These are phyloP conservation scores for Rutpela maculata DNA, from an alignment of 2,888 invertebrate species.

Conservation along the genomic window DNA sequence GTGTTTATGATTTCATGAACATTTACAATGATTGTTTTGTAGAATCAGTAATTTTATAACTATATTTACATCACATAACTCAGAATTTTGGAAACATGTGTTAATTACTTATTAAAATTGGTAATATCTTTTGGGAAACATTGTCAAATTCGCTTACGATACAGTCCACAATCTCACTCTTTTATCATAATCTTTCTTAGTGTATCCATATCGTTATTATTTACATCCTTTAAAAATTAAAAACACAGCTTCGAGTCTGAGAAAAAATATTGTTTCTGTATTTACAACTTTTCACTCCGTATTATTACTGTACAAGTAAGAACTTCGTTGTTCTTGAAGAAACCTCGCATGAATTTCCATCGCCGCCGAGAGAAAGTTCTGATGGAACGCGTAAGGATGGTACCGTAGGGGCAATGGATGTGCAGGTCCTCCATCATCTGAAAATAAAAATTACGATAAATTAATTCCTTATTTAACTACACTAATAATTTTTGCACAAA, in stretches of 20 bases:
- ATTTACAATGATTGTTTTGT: constrained; percentile 50
- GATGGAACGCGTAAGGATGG: constrained; percentile 56
- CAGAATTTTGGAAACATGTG: constrained; percentile 25
- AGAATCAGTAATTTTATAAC: constrained; percentile 34
- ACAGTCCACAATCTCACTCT: background rate
- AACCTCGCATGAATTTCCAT: constrained; percentile 61
- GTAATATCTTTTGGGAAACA: background rate
- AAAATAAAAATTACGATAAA: constrained; percentile 29
- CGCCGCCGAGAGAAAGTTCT: constrained; percentile 58
- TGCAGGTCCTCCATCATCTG: constrained; percentile 51
- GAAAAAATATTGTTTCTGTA: constrained; percentile 26
- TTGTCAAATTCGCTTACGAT: constrained; percentile 7
- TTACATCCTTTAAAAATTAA: constrained; percentile 27
- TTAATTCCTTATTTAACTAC: background rate
- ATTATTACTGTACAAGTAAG: constrained; percentile 62
- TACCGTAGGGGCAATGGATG: constrained; percentile 40
- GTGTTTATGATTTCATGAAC: constrained; percentile 29
- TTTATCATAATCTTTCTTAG: background rate
- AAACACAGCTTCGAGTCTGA: constrained; percentile 40
- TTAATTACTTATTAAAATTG: background rate
- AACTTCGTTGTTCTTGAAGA: constrained; percentile 64
- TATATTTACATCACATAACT: constrained; percentile 37
- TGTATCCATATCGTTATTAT: constrained; percentile 7
- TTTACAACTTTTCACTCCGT: constrained; percentile 48
- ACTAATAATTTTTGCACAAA: too few relatives aligned